Percentiles rank a stretch among this genome's conserved stretches.
Evolutionary conservation across 2,888 invertebrate genomes (phyloP).

Genomic region (Mesopsocus fuscifrons): DNA sequence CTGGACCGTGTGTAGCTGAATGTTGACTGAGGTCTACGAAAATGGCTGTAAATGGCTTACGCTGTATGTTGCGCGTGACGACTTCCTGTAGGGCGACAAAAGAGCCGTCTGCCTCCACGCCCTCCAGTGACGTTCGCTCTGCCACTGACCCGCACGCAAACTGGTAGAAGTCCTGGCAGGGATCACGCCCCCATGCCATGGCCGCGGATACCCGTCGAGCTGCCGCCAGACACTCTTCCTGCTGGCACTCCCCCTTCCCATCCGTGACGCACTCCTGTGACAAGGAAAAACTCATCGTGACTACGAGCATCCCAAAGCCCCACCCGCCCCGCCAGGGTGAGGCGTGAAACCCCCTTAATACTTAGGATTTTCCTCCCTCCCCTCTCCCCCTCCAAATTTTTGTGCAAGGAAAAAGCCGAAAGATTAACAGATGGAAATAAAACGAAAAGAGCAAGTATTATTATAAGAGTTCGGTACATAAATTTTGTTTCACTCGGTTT

Average conservation of each 20-base stretch:
- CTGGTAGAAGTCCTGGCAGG: slow-evolving; percentile 28
- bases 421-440: too few relatives aligned
- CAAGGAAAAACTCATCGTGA: neutral
- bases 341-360: too few relatives aligned
- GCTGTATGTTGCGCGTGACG: slow-evolving; percentile 25
- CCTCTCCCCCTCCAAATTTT: too few relatives aligned
- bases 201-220: slow-evolving; percentile 20
- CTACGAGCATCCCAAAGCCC: neutral
- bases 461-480: too few relatives aligned
- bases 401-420: too few relatives aligned
- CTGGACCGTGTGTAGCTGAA: too few relatives aligned
- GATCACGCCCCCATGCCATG: slow-evolving; percentile 20
- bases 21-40: too few relatives aligned
- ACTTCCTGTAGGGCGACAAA: slow-evolving; percentile 24
- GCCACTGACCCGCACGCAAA: slow-evolving; percentile 26
- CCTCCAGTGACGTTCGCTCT: slow-evolving; percentile 16
- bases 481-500: too few relatives aligned
- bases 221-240: slow-evolving; percentile 23
- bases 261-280: neutral
- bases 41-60: too few relatives aligned
- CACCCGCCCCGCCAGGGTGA: slow-evolving; percentile 3
- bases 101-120: slow-evolving; percentile 21
- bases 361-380: too few relatives aligned
- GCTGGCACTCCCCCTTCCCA: slow-evolving; percentile 19
- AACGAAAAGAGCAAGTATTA: too few relatives aligned